phyloP scores from a whole-genome alignment of 2,113 vertebrate species.

The Bagarius yarrelli region DNA sequence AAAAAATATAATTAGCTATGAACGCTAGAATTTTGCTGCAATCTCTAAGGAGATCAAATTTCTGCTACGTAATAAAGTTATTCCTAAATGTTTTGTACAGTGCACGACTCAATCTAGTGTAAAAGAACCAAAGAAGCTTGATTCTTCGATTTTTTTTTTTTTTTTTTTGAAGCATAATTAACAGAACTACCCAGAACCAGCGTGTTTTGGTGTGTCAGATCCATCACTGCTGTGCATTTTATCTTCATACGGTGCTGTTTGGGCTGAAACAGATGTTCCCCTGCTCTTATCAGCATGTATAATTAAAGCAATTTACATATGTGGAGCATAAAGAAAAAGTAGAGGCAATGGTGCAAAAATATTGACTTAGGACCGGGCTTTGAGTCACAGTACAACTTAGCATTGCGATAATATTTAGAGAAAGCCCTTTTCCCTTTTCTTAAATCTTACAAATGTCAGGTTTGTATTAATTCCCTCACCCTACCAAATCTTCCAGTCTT shows the following conservation, averaged over 20 bases:
- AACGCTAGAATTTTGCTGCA: not conserved
- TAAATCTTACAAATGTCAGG: constrained; percentile 11
- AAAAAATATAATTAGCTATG: not conserved
- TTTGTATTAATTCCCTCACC: constrained; percentile 5
- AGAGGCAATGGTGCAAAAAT: constrained; percentile 58
- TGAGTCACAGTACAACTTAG: not conserved
- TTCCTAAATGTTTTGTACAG: not conserved
- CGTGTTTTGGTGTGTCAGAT: constrained; percentile 63
- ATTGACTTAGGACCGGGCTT: constrained; percentile 50
- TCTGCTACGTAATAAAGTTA: not conserved
- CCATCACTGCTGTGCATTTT: constrained; percentile 67
- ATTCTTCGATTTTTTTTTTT: not conserved
- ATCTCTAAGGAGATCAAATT: not conserved
- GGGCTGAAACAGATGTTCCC: constrained; percentile 72
- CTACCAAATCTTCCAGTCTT: constrained; percentile 7
- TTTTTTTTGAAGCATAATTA: not conserved
- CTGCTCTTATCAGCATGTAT: constrained; percentile 75
- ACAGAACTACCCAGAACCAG: constrained; percentile 2
- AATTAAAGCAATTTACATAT: constrained; percentile 78
- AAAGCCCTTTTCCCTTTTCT: too few relatives aligned
- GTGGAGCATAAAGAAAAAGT: constrained; percentile 57
- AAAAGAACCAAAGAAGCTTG: not conserved
- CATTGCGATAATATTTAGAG: not conserved
- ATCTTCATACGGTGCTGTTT: constrained; percentile 63
- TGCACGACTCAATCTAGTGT: not conserved